Evolutionary conservation across 2,888 invertebrate genomes (phyloP), one percentile per base, ranked within the genome.

Genomic region (Xestoiulus laeticollis): DNA sequence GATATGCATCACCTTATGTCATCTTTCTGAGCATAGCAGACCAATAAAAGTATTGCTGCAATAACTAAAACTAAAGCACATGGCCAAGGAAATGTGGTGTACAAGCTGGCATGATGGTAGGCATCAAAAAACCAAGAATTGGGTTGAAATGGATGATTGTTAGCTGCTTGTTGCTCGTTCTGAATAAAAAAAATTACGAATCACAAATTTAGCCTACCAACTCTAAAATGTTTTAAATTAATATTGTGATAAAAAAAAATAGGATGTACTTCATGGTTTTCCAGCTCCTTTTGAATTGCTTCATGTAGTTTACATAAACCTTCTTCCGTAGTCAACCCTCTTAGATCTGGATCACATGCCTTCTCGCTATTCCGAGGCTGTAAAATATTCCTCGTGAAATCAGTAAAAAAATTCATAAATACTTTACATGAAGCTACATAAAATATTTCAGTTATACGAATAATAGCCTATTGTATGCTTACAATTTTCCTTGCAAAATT

Each of bases 241-340:
- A 48, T 48, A 48, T 16, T 48, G 48, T 48, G 16, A 12, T 14
- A 38, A 48, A 14, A 4, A 16, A 30, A 10, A 30, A 78, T 14
- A 30, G 26, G 26, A 22, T n/a, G 93, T 90, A 94, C 92, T 91
- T 94, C 94, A 91, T 95, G 94, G 89, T 95, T 94, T 85, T 93
- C 92, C 88, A 96, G 92, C 88, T 95, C 94, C 89, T 92, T 92
- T 89, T 93, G 93, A 90, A 96, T 95, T 91, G 96, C 96, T 90
- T 94, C 94, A 90, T 95, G 94, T 89, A 96, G 93, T 91, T 94
- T 94, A 89, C 94, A 93, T 88, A 96, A 92, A 33, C 96, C 96
- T 89, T 94, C 94, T 84, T 88, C 78, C 6, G 89, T 90, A 26
- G 89, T 85, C 53, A 90, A 85, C n/a, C 90, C 89, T 78, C 33